Base-by-base conservation (phyloP, 2,888 invertebrate species). In the Chymomyza caudatula region DNA sequence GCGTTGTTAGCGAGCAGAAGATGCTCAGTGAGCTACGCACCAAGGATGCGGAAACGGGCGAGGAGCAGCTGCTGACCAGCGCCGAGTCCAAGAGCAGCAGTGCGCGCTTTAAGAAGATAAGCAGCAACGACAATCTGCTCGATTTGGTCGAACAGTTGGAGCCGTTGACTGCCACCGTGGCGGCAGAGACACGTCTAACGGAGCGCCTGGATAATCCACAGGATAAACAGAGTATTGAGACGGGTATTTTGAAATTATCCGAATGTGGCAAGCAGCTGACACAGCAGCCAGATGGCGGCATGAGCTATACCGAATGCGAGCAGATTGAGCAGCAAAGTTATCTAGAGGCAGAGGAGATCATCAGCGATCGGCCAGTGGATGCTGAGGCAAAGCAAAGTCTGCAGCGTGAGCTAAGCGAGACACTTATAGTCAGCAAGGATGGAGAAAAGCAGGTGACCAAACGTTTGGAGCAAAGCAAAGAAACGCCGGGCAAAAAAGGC, bases 201-300 rank as follows among this genome's bases (percentile, higher is more conserved):
- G 90, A 90, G 77, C 76, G 88, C 55, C 74, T 85, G 66, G 75
- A 80, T 3, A 82, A 85, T 81, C 88, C 89, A 86, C 87, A 83
- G 77, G 90, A 89, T 89, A 89, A 78, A 83, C 90, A 89, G 87
- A 89, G 87, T 90, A 90, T 89, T 88, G 87, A 86, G 66, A 77
- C 80, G 76, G 90, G 89, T 89, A 89, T 85, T 87, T 84, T 89
- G 89, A 90, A 87, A 84, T 84, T 89, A 89, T 89, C 90, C 81
- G 89, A 90, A 84, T 85, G 88, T 82, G 89, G 90, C 78, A 88
- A 86, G 58, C 87, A 88, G 76, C 76, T 86, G 74, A 78, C 83
- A 70, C 77, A 84, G 69, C 74, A 74, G 61, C 76, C 74, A 2
- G 77, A 78, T 23, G 81, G 86, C 11, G 84, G 74, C 22, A 55